phyloP scores from a whole-genome alignment of 1,140 invertebrate species.

The Littorina saxatilis region DNA sequence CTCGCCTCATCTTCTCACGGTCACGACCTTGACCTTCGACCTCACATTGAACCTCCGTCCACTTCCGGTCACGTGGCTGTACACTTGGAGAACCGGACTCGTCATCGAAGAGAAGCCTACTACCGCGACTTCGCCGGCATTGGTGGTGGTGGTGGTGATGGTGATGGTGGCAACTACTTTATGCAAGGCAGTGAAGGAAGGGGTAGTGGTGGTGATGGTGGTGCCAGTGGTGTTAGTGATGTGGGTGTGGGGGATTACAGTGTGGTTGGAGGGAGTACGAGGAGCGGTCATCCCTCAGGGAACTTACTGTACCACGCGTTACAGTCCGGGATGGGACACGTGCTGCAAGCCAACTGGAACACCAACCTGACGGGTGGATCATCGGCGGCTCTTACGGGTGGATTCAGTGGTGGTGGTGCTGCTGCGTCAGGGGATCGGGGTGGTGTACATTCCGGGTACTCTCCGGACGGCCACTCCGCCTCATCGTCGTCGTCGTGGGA shows the following conservation, averaged over 20 bases:
- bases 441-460: not conserved
- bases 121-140: not conserved
- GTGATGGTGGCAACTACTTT: not conserved
- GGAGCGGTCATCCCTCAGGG: not conserved
- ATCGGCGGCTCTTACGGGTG: not conserved
- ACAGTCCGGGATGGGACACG: conserved; percentile 3
- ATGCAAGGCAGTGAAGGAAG: not conserved
- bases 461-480: not conserved
- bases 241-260: not conserved
- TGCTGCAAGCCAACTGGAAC: not conserved
- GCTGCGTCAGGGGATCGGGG: not conserved
- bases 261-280: no score
- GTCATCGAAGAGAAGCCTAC: not conserved
- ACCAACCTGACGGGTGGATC: not conserved
- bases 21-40: not conserved
- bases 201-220: not conserved
- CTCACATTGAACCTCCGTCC: conserved; percentile 27
- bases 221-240: not conserved
- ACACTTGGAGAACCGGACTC: not conserved
- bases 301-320: not conserved
- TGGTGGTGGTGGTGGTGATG: not conserved
- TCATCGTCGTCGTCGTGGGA: no score
- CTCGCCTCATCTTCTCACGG: not conserved
- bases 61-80: conserved; percentile 18
- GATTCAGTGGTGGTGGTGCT: not conserved